A percentile compares a stretch with the other conserved stretches of the same genome.
Evolutionary conservation across 2,797 vertebrate species (phyloP).

Genomic region (Nannoperca australis): DNA sequence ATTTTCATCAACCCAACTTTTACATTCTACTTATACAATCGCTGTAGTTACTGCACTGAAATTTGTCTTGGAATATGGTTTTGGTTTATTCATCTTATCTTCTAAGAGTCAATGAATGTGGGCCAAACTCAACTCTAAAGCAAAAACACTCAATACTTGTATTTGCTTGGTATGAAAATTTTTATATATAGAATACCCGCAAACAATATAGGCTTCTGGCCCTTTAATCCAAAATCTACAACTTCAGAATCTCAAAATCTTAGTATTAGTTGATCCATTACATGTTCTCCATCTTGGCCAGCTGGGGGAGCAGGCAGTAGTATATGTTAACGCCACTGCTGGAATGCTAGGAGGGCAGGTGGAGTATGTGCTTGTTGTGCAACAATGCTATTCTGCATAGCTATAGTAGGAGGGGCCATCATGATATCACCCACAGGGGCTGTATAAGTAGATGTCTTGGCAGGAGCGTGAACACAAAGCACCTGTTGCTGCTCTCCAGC

Average conservation of each 20-base stretch:
- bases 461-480: conserved; percentile 69
- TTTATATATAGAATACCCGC: background rate
- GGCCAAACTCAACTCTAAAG: background rate
- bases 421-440: conserved; percentile 16
- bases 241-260: background rate
- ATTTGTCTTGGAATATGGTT: background rate
- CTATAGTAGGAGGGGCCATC: conserved; percentile 53
- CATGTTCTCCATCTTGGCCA: conserved; percentile 26
- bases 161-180: background rate
- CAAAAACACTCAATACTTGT: background rate
- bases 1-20: background rate
- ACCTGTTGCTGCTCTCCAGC: conserved; percentile 76
- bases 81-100: background rate
- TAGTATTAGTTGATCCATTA: background rate
- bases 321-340: conserved; percentile 12
- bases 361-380: conserved; percentile 56
- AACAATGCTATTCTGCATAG: conserved; percentile 41
- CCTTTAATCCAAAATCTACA: background rate
- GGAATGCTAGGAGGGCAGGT: conserved; percentile 67
- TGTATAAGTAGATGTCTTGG: conserved; percentile 74
- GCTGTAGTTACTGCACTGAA: background rate
- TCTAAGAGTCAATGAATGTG: background rate
- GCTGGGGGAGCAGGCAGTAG: conserved; percentile 35
- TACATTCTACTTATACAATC: background rate
- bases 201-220: background rate